phyloP scores from a whole-genome alignment of 2,113 vertebrate genomes.

The Myotis yumanensis region DNA sequence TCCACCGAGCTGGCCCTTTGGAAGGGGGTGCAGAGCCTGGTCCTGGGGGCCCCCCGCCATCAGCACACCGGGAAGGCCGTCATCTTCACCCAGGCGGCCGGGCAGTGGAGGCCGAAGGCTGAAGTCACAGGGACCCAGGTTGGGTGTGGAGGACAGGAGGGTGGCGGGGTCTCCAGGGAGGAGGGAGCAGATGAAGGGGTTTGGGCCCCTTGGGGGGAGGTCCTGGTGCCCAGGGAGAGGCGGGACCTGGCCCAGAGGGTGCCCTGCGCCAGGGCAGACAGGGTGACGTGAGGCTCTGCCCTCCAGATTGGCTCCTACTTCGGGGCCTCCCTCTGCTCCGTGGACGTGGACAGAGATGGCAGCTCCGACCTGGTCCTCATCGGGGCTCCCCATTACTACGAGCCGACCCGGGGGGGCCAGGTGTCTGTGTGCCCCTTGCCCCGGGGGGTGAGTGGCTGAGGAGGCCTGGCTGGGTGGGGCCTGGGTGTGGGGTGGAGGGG shows the following conservation, averaged over 20 bases:
- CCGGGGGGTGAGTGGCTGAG: background rate
- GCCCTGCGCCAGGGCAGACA: background rate
- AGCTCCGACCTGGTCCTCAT: slow-evolving; percentile 73
- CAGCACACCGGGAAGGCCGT: slow-evolving; percentile 69
- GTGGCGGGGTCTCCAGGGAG: background rate
- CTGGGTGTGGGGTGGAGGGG: background rate
- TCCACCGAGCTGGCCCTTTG: slow-evolving; percentile 57
- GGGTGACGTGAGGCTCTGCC: background rate
- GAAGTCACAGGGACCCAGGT: slow-evolving; percentile 77
- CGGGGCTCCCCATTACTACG: slow-evolving; percentile 77
- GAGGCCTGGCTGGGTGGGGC: background rate
- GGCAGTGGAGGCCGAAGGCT: slow-evolving; percentile 50
- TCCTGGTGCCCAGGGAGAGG: background rate
- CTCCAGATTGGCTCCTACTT: slow-evolving; percentile 82
- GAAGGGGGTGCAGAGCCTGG: slow-evolving; percentile 55
- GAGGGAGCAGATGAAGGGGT: background rate
- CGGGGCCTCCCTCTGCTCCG: slow-evolving; percentile 75
- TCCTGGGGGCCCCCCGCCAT: slow-evolving; percentile 78
- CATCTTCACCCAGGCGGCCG: slow-evolving; percentile 9
- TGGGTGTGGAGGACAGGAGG: background rate
- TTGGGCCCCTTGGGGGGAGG: background rate
- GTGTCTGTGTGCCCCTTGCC: slow-evolving; percentile 66
- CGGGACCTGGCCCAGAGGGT: accelerated
- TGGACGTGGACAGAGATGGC: slow-evolving; percentile 71
- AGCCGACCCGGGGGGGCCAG: slow-evolving; percentile 61